Evolutionary conservation across 2,797 vertebrate genomes (phyloP).

Genomic region (Malurus splendens): DNA sequence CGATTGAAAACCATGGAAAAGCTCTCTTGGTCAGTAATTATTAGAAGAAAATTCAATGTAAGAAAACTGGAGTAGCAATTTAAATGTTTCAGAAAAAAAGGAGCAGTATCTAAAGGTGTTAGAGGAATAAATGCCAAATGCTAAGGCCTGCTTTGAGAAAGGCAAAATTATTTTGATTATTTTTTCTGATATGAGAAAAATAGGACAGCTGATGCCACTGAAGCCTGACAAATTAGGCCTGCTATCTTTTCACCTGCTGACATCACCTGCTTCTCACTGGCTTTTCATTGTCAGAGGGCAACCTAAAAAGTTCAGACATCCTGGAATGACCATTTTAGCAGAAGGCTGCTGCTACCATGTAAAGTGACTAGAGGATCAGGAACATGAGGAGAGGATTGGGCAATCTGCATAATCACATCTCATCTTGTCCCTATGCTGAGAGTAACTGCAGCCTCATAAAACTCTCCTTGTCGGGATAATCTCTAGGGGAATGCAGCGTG

Average conservation of each 20-base stretch:
- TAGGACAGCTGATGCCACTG: background rate
- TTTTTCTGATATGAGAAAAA: background rate
- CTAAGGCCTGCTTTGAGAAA: background rate
- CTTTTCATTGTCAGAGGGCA: background rate
- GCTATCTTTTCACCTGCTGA: background rate
- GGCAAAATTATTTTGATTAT: background rate
- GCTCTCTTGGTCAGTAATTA: background rate
- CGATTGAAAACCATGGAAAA: background rate
- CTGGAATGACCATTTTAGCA: background rate
- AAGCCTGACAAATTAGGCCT: background rate
- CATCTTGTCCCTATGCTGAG: background rate
- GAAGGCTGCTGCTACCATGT: background rate
- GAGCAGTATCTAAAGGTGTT: background rate
- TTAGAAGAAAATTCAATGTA: background rate
- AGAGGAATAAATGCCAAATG: background rate
- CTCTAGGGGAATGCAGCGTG: background rate
- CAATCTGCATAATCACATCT: background rate
- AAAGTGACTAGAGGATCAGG: background rate
- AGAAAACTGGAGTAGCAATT: background rate
- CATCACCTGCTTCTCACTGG: background rate
- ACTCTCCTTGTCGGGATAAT: background rate
- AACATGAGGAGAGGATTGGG: accelerated
- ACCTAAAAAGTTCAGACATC: background rate
- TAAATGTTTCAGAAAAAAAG: background rate
- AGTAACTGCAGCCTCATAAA: background rate